Percentiles rank a stretch among this genome's conserved stretches.
These are phyloP conservation scores for Ridgeia piscesae DNA, from an alignment of 1,140 invertebrate genomes.

Conservation along the genomic window DNA sequence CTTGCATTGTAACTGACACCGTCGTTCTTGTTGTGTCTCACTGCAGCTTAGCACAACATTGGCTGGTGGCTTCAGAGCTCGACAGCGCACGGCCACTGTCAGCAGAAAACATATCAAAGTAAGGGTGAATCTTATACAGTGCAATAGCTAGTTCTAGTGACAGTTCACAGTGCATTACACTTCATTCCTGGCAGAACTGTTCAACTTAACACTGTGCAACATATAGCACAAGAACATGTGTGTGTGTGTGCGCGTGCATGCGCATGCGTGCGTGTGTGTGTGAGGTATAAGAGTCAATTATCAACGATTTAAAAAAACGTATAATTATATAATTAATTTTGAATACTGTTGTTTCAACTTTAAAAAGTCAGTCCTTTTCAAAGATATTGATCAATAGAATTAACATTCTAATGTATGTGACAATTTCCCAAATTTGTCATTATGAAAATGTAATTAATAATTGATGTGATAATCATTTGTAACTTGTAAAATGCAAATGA, in stretches of 20 bases:
- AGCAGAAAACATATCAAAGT: background rate
- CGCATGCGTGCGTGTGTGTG: no score
- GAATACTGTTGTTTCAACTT: background rate
- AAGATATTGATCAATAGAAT: background rate
- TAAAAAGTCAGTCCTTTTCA: no score
- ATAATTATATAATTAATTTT: background rate
- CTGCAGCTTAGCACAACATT: constrained; percentile 37
- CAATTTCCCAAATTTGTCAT: background rate
- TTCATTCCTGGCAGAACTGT: no score
- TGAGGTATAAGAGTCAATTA: no score
- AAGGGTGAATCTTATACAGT: no score
- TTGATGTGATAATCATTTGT: background rate
- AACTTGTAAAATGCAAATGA: background rate
- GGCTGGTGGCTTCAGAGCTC: constrained; percentile 34
- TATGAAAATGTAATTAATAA: background rate
- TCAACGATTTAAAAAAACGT: no score
- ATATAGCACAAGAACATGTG: no score
- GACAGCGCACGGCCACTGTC: constrained; percentile 30
- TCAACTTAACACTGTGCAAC: no score
- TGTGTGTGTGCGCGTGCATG: no score
- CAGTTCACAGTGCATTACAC: no score
- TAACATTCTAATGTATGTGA: background rate
- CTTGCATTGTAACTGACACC: constrained; percentile 22
- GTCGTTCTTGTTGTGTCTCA: constrained; percentile 19
- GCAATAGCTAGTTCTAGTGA: no score